These are phyloP conservation scores for Sebastes diploproa DNA, from an alignment of 2,797 vertebrate genomes.

Conservation along the genomic window DNA sequence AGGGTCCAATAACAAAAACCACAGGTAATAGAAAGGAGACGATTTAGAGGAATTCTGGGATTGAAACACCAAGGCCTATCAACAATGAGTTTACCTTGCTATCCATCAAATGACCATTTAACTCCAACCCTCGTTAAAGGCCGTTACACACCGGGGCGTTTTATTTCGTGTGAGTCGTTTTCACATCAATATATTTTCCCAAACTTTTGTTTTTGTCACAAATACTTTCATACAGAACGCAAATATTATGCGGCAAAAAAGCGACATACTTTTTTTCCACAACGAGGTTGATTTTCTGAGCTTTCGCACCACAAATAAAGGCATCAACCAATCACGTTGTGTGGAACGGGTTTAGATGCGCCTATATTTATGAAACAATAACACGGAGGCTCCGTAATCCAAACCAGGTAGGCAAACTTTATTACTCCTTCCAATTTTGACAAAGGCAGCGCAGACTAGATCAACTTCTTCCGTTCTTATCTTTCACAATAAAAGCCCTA, in stretches of 20 bases:
- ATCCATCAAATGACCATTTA: slow-evolving; percentile 28
- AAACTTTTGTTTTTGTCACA: background rate
- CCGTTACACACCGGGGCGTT: background rate
- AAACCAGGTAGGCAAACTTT: too few relatives aligned
- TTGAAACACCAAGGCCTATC: slow-evolving; percentile 3
- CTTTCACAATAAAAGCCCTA: too few relatives aligned
- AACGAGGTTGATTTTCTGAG: too few relatives aligned
- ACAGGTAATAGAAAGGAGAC: slow-evolving; percentile 28
- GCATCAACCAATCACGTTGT: too few relatives aligned
- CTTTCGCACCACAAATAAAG: too few relatives aligned
- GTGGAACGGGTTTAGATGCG: fast-evolving
- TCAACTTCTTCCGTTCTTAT: too few relatives aligned
- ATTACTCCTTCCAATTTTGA: too few relatives aligned
- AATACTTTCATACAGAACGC: fast-evolving
- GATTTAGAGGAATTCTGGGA: slow-evolving; percentile 30
- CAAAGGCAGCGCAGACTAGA: too few relatives aligned
- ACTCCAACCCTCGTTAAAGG: background rate
- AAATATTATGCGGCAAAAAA: fast-evolving
- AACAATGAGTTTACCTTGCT: background rate
- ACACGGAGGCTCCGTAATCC: too few relatives aligned
- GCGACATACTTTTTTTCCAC: too few relatives aligned
- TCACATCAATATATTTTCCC: background rate
- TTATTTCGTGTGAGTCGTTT: background rate
- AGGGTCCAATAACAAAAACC: slow-evolving; percentile 23
- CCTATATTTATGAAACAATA: too few relatives aligned